These are phyloP conservation scores for Henricia sp. DNA, from an alignment of 53 echinoderm and acorn worm species.

Conservation along the genomic window DNA sequence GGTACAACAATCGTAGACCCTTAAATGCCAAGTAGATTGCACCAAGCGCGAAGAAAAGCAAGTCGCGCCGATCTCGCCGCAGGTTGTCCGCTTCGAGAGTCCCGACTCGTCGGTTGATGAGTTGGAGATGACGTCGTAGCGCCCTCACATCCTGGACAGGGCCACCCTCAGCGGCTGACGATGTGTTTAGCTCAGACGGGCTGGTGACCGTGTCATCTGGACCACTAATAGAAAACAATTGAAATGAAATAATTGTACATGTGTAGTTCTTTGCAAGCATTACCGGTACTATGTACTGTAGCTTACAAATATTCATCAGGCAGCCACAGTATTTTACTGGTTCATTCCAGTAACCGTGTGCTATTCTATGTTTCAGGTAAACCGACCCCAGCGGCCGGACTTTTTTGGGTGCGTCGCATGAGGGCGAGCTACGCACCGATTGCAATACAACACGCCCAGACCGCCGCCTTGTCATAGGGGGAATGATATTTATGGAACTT, in stretches of 20 bases:
- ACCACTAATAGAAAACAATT: not conserved
- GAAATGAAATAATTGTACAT: not conserved
- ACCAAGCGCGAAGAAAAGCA: conserved; percentile 47
- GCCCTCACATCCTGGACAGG: conserved; percentile 39
- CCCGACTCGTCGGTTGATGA: conserved; percentile 61
- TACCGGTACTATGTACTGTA: too few relatives aligned
- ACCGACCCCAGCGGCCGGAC: too few relatives aligned
- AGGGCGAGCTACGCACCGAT: too few relatives aligned
- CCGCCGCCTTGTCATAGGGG: not conserved
- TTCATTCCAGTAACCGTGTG: too few relatives aligned
- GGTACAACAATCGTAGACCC: conserved; percentile 69
- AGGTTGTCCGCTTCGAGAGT: conserved; percentile 57
- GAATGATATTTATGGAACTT: not conserved
- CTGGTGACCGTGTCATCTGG: conserved; percentile 11
- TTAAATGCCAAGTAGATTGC: conserved; percentile 71
- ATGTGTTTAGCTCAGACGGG: conserved; percentile 22
- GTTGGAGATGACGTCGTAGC: conserved; percentile 63
- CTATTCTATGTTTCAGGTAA: too few relatives aligned
- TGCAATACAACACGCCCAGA: too few relatives aligned
- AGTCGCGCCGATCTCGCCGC: conserved; percentile 61
- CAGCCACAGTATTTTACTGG: too few relatives aligned
- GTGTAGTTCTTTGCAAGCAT: too few relatives aligned
- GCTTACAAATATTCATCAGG: too few relatives aligned
- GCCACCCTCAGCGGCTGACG: conserved; percentile 32
- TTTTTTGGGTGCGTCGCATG: too few relatives aligned